Evolutionary conservation across 1,140 invertebrate species (phyloP).

Genomic region (Laupala kohalensis): DNA sequence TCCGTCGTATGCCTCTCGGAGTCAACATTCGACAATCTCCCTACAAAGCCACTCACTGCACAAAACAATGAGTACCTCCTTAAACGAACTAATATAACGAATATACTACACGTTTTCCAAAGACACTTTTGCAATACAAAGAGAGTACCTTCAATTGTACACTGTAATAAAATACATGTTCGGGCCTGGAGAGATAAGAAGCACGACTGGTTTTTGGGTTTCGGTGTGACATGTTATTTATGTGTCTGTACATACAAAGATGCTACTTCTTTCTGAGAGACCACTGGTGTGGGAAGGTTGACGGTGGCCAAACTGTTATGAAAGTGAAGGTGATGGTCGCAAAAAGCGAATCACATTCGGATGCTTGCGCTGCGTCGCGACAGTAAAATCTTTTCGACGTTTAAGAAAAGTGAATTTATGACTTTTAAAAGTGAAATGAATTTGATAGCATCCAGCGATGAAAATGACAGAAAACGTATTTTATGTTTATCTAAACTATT

Average conservation of each 20-base stretch:
- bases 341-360: background rate
- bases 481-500: too few species aligned
- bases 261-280: background rate
- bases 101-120: background rate
- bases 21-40: background rate
- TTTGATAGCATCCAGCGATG: too few species aligned
- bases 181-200: background rate
- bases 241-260: background rate
- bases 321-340: background rate
- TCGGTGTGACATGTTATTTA: background rate
- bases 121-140: background rate
- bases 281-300: background rate
- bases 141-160: background rate
- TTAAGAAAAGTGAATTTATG: too few species aligned
- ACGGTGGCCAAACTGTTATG: background rate
- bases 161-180: background rate
- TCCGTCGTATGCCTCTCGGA: background rate
- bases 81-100: background rate
- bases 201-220: background rate
- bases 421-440: too few species aligned
- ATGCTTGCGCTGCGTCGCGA: too few species aligned
- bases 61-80: background rate
- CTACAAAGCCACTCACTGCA: background rate
- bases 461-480: too few species aligned
- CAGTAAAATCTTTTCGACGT: too few species aligned